These are phyloP conservation scores for Pachypanchax playfairii DNA, from an alignment of 2,113 vertebrate species.

Conservation along the genomic window DNA sequence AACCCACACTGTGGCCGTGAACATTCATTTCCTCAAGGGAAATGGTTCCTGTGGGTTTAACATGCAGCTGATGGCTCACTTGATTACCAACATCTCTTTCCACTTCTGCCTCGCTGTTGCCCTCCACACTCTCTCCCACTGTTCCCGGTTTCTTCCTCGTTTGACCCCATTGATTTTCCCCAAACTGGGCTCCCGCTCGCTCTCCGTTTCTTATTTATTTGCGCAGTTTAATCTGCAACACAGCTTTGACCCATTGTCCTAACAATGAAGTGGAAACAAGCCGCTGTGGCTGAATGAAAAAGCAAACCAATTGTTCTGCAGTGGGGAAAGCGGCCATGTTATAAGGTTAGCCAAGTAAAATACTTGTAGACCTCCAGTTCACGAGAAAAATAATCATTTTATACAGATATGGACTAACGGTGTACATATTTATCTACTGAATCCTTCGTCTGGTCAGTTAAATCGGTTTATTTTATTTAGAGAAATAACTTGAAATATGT, in stretches of 20 bases:
- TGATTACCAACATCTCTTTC: slow-evolving; percentile 59
- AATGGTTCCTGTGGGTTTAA: slow-evolving; percentile 46
- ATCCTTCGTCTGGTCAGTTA: background rate
- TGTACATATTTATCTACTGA: background rate
- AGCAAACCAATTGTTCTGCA: slow-evolving; percentile 43
- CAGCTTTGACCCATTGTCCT: slow-evolving; percentile 57
- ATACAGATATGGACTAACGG: background rate
- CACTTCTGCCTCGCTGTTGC: slow-evolving; percentile 39
- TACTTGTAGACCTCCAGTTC: background rate
- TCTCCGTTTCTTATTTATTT: slow-evolving; percentile 62
- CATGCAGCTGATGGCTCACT: slow-evolving; percentile 63
- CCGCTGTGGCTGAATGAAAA: slow-evolving; percentile 47
- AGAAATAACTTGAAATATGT: background rate
- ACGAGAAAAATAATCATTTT: background rate
- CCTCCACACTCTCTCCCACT: slow-evolving; percentile 23
- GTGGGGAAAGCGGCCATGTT: slow-evolving; percentile 26
- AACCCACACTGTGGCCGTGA: slow-evolving; percentile 54
- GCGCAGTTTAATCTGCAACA: slow-evolving; percentile 59
- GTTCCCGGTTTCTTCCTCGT: slow-evolving; percentile 35
- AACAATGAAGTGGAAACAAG: slow-evolving; percentile 62
- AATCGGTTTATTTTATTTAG: no score
- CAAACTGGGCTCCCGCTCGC: slow-evolving; percentile 23
- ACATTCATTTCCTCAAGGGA: slow-evolving; percentile 58
- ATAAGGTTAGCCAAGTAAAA: slow-evolving; percentile 33
- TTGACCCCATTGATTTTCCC: slow-evolving; percentile 68